These are phyloP conservation scores for Ahaetulla prasina DNA, from an alignment of 2,113 vertebrate species.

Conservation along the genomic window DNA sequence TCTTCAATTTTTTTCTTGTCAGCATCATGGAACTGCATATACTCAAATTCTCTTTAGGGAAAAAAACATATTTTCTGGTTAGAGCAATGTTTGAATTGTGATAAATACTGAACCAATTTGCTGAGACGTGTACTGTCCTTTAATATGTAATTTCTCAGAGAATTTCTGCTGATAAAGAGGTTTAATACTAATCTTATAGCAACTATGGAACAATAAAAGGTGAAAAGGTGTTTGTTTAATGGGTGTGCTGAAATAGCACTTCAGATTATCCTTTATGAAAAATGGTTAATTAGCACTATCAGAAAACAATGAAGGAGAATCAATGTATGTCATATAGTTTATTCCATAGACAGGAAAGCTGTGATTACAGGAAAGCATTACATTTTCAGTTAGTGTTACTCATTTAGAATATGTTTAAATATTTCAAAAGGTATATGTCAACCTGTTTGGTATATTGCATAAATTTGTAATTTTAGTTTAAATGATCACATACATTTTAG, in stretches of 20 bases:
- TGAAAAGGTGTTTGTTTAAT: not conserved
- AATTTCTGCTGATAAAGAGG: conserved; percentile 11
- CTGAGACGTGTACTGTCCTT: not conserved
- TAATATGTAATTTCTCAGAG: not conserved
- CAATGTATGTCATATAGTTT: not conserved
- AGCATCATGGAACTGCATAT: conserved; percentile 89
- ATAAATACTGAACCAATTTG: not conserved
- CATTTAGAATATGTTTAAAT: not conserved
- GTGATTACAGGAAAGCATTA: not conserved
- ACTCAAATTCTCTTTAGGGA: conserved; percentile 88
- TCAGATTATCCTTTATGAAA: conserved; percentile 12
- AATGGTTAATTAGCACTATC: not conserved
- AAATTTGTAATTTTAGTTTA: not conserved
- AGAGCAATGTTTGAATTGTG: conserved; percentile 16
- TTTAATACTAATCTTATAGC: conserved; percentile 10
- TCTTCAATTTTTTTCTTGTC: conserved; percentile 94
- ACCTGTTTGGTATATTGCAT: not conserved
- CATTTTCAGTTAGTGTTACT: not conserved
- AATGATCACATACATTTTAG: not conserved
- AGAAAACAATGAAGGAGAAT: not conserved
- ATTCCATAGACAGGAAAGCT: not conserved
- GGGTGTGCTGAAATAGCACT: not conserved
- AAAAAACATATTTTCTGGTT: conserved; percentile 36
- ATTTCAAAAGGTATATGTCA: not conserved
- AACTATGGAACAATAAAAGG: conserved; percentile 12